Evolutionary conservation across 2,113 vertebrate species (phyloP).

Genomic region (Spea bombifrons): DNA sequence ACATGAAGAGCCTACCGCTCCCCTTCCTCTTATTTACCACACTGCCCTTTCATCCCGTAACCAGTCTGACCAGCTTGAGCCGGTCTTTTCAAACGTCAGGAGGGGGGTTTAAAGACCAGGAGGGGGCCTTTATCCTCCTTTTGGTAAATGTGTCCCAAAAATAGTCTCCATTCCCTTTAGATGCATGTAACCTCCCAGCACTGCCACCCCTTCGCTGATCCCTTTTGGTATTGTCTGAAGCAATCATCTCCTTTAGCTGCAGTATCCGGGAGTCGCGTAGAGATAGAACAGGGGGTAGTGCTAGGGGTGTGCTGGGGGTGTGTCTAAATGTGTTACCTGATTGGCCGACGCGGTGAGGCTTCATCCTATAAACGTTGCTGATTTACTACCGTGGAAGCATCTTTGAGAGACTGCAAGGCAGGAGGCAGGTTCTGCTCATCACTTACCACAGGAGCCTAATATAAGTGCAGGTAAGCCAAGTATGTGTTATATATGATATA

Average conservation of each 20-base stretch:
- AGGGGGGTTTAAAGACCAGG: neutral
- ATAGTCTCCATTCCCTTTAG: conserved; percentile 35
- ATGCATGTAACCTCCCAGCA: conserved; percentile 12
- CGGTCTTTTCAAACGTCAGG: conserved; percentile 6
- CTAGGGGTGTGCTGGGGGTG: conserved; percentile 31
- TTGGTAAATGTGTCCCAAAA: conserved; percentile 24
- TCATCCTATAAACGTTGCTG: conserved; percentile 28
- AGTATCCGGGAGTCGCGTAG: neutral
- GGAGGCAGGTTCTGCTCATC: neutral
- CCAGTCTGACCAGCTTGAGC: conserved; percentile 41
- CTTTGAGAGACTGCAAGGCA: neutral
- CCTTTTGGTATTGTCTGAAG: conserved; percentile 46
- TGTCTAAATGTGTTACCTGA: neutral
- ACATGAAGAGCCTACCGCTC: neutral
- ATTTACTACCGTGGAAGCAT: conserved; percentile 4
- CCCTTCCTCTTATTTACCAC: conserved; percentile 20
- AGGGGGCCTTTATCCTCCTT: conserved; percentile 20
- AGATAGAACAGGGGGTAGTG: neutral
- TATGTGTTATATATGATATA: too few species aligned
- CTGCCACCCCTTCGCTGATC: neutral
- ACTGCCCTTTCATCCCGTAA: conserved; percentile 3
- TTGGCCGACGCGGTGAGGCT: conserved; percentile 4
- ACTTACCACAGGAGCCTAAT: neutral
- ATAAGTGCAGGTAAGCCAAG: conserved; percentile 1
- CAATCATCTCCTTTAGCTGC: conserved; percentile 20